These are phyloP conservation scores for Hystrix brachyura DNA, from an alignment of 2,113 vertebrate species.

Conservation along the genomic window DNA sequence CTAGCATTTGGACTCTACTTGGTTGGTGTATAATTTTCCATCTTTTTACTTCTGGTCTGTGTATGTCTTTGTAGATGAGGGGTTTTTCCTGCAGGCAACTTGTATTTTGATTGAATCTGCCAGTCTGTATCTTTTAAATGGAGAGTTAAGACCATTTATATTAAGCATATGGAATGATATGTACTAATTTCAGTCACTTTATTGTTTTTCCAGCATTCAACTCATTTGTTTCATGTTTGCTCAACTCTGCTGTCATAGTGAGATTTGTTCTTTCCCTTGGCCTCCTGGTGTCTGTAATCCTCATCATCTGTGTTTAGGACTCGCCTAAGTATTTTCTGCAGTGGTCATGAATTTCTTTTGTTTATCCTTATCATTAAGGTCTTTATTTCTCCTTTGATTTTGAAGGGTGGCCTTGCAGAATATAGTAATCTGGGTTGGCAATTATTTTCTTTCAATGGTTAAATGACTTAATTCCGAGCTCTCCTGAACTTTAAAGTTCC, in stretches of 20 bases:
- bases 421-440: neutral
- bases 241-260: neutral
- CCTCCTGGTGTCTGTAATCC: neutral
- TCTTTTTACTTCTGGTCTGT: neutral
- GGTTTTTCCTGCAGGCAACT: neutral
- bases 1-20: neutral
- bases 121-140: neutral
- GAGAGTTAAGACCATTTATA: neutral
- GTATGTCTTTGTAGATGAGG: neutral
- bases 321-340: neutral
- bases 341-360: neutral
- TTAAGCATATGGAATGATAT: neutral
- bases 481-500: neutral
- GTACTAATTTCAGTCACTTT: neutral
- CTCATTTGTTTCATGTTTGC: neutral
- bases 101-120: neutral
- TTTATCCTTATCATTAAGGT: neutral
- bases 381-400: neutral
- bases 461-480: neutral
- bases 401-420: neutral
- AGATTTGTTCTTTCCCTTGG: neutral
- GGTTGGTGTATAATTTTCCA: neutral
- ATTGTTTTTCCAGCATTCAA: neutral
- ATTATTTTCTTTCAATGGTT: neutral
- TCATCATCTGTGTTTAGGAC: neutral